phyloP scores from a whole-genome alignment of 2,113 vertebrate species.

The Oryzias javanicus region DNA sequence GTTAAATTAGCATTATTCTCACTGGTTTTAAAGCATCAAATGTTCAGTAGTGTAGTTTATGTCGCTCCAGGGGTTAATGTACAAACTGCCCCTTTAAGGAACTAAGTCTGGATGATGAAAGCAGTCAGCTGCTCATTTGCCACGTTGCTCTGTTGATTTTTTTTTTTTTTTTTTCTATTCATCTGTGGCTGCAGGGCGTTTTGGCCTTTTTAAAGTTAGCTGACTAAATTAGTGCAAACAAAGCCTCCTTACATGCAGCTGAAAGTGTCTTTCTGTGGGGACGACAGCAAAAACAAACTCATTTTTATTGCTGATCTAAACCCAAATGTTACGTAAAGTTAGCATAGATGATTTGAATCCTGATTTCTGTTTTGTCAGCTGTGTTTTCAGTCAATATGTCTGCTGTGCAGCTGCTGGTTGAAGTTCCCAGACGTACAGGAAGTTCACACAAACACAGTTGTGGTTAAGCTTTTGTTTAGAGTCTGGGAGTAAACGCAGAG shows the following conservation, averaged over 20 bases:
- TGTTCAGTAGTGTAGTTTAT: no score
- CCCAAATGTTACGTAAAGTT: slow-evolving; percentile 1
- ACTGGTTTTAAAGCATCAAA: no score
- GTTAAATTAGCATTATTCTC: no score
- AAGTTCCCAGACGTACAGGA: slow-evolving; percentile 18
- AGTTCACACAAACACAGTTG: no score
- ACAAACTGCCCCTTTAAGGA: slow-evolving; percentile 22
- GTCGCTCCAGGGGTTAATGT: slow-evolving; percentile 21
- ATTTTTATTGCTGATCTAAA: background rate
- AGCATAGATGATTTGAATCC: background rate
- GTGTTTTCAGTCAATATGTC: no score
- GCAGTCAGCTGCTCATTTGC: slow-evolving; percentile 66
- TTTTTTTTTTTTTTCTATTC: slow-evolving; percentile 20
- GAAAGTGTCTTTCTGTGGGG: no score
- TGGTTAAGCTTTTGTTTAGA: no score
- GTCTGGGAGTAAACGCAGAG: background rate
- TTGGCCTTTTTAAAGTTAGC: background rate
- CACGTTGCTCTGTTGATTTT: slow-evolving; percentile 71
- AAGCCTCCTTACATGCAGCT: slow-evolving; percentile 6
- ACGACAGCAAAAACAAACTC: background rate
- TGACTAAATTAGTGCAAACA: slow-evolving; percentile 11
- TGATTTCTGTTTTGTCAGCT: no score
- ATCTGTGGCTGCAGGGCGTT: slow-evolving; percentile 23
- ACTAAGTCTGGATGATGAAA: slow-evolving; percentile 47
- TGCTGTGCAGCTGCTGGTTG: slow-evolving; percentile 52